Evolutionary conservation across 2,797 vertebrate species (phyloP).

Genomic region (Lindbergichthys nudifrons): DNA sequence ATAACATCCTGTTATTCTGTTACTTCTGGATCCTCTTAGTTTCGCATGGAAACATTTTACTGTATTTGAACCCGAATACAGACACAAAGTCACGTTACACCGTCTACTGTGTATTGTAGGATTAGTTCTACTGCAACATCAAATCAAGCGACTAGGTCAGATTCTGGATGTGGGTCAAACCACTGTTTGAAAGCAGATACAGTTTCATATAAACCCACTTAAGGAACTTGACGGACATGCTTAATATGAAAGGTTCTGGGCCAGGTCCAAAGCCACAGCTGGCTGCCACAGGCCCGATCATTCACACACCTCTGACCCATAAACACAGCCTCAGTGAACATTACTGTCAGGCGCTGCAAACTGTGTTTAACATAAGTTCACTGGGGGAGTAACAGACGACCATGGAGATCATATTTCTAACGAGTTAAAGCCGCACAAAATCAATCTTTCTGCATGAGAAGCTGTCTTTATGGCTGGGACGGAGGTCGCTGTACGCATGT

Average conservation of each 20-base stretch:
- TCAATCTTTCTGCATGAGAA: constrained; percentile 34
- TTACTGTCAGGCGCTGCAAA: constrained; percentile 69
- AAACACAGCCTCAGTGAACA: constrained; percentile 71
- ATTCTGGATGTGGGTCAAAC: constrained; percentile 64
- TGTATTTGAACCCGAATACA: constrained; percentile 18
- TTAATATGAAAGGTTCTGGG: constrained; percentile 70
- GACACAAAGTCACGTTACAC: constrained; percentile 23
- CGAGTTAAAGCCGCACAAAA: constrained; percentile 49
- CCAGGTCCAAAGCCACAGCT: constrained; percentile 75
- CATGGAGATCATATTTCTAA: constrained; percentile 61
- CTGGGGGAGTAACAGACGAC: constrained; percentile 62
- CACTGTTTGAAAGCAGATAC: constrained; percentile 69
- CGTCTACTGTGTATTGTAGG: constrained; percentile 16
- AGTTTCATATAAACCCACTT: constrained; percentile 66
- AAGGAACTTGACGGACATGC: constrained; percentile 62
- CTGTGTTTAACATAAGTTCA: constrained; percentile 81
- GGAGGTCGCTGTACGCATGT: constrained; percentile 14
- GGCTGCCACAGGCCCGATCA: constrained; percentile 61
- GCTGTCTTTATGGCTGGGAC: constrained; percentile 28
- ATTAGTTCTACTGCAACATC: constrained; percentile 45
- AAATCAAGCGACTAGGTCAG: constrained; percentile 51
- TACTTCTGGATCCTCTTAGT: not conserved
- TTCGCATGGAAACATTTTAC: constrained; percentile 16
- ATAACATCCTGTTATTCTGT: constrained; percentile 16
- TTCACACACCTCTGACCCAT: constrained; percentile 77